phyloP scores from a whole-genome alignment of 1,140 invertebrate genomes.

The Gerris buenoi region DNA sequence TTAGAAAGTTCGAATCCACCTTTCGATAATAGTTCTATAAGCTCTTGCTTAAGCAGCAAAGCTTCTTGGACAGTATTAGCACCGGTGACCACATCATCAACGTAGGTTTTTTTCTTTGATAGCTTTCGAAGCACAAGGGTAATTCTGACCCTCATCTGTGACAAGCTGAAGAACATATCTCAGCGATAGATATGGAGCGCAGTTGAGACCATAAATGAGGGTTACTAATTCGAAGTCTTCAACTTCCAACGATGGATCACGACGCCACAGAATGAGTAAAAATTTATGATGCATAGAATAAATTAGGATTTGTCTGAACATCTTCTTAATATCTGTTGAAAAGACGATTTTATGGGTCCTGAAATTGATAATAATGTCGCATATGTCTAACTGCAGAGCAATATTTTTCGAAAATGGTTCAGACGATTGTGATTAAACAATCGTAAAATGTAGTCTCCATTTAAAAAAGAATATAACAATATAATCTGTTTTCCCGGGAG shows the following conservation, averaged over 20 bases:
- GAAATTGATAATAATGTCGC: neutral
- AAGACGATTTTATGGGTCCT: neutral
- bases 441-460: too few relatives aligned
- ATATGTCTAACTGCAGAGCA: neutral
- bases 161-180: neutral
- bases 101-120: slow-evolving; percentile 28
- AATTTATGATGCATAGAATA: neutral
- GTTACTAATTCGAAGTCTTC: neutral
- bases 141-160: neutral
- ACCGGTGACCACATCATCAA: slow-evolving; percentile 32
- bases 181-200: neutral
- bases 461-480: too few relatives aligned
- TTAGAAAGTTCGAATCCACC: slow-evolving; percentile 20
- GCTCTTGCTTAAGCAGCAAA: slow-evolving; percentile 12
- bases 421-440: too few relatives aligned
- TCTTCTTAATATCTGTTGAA: neutral
- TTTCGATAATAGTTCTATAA: slow-evolving; percentile 13
- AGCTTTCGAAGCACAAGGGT: neutral
- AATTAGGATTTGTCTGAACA: neutral
- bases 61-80: slow-evolving; percentile 17
- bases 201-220: neutral
- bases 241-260: neutral
- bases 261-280: neutral
- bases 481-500: too few relatives aligned
- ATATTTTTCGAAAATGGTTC: too few relatives aligned